Base-by-base conservation (phyloP, 2,888 invertebrate genomes). In the Iphiclides podalirius region DNA sequence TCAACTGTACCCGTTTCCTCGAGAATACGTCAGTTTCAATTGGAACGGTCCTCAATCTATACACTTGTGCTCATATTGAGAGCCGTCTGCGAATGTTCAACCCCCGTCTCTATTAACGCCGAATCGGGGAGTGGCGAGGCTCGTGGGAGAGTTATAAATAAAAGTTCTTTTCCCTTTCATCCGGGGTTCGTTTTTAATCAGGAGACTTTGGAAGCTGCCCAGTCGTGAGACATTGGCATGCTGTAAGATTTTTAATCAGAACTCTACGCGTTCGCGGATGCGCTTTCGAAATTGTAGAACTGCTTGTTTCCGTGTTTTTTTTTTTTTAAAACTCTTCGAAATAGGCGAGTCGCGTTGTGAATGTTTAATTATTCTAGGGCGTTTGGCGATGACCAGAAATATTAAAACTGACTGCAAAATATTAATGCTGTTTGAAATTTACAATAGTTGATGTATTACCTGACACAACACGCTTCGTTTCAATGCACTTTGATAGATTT, bases 131-230 rank as follows among this genome's bases (percentile, higher is more conserved):
- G 48, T 44, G 17, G 17, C n/a, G n/a, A 49, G 38, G 31, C 31
- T n/a, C 26, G 9, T 33, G 14, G 9, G 52, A 52, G 55, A 58
- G 55, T 58, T 52, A 55, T 52, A 56, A 58, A 53, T 57, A 58
- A 57, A 60, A 28, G 11, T 4, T 11, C 31, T 12, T 65, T 67
- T 56, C 11, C 11, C 12, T 60, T 59, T 56, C 55, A 58, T 63
- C 59, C 53, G 58, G 42, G 58, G 62, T 63, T 58, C 59, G 68
- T 69, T 79, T 79, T 79, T 79, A 79, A 79, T 79, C 79, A 79
- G 71, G 55, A 55, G 66, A 65, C 61, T 64, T 69, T 75, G 74
- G 73, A 75, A 70, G 67, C 68, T 66, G 72, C 72, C 75, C 76
- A 70, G 74, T 63, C 57, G 51, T 56, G 55, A 54, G 54, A 58